Evolutionary conservation across 2,888 invertebrate genomes (phyloP), one percentile per base, ranked within the genome.

Genomic region (Patella depressa): DNA sequence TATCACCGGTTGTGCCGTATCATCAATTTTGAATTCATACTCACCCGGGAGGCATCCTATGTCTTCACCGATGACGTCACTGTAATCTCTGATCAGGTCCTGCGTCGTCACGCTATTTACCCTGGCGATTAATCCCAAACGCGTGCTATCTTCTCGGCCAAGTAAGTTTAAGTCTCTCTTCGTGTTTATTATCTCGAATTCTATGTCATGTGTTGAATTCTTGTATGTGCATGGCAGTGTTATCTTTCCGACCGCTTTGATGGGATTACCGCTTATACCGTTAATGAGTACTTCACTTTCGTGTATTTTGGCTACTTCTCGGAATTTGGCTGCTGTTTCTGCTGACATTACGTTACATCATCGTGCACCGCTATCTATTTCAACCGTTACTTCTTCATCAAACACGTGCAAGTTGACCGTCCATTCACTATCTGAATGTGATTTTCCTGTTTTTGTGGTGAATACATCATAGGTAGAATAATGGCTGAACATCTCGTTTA

Each of bases 41-140:
- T 75, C 78, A 7, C 79, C 78, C n/a, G 81, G 79, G 5, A 81
- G 34, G 24, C 78, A 79, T 29, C 78, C 79, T 45, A 79, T 77
- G 24, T 79, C 74, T 29, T 81, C 65, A 15, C 74, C 74, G 2
- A 81, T 17, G 15, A 79, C 79, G 55, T 81, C 79, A 15, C 53
- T 45, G 45, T 45, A 45, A 7, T 7, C 45, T 7, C 3, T 45
- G 7, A 45, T 45, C 45, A 45, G 45, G 3, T 7, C 45, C 7
- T 45, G 45, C 7, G 7, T 45, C 45, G 45, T 45, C 45, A 45
- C 45, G 3, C 45, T 72, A 29, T 29, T 29, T 29, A 29, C 29
- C 29, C 29, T 29, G 29, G 29, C 29, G 29, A 29, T 29, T 29
- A 29, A 29, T 29, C 29, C 29, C 29, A 29, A 29, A 29, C 29